A percentile compares a stretch with the other conserved stretches of the same genome.
Evolutionary conservation across 30 jellyfish, hydroid and myxozoan species (phyloP).

Genomic region (Aurelia sp.): DNA sequence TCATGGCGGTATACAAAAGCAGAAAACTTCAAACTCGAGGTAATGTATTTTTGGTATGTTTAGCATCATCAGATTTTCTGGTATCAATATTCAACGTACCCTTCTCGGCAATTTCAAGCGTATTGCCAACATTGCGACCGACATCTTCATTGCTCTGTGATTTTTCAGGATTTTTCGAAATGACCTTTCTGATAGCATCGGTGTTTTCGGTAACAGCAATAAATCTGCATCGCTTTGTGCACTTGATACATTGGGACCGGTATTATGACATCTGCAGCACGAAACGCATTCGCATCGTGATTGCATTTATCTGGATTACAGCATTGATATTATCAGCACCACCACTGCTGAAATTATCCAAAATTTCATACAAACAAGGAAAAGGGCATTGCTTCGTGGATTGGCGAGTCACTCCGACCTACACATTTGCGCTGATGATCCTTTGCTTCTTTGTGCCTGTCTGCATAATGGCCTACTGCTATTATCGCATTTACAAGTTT

Average conservation of each 20-base stretch:
- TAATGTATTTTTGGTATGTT: slow-evolving; percentile 17
- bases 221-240: slow-evolving; percentile 39
- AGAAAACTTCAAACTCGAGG: slow-evolving; percentile 45
- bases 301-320: slow-evolving; percentile 11
- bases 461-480: slow-evolving; percentile 11
- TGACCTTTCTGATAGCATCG: slow-evolving; percentile 47
- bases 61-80: slow-evolving; percentile 42
- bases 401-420: slow-evolving; percentile 40
- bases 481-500: slow-evolving; percentile 5
- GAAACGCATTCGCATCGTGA: not conserved
- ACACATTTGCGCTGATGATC: slow-evolving; percentile 37
- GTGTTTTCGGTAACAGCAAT: slow-evolving; percentile 60
- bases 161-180: slow-evolving; percentile 37
- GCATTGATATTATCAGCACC: slow-evolving; percentile 26
- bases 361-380: slow-evolving; percentile 24
- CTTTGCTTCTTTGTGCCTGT: slow-evolving; percentile 42
- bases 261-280: slow-evolving; percentile 21
- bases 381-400: slow-evolving; percentile 58
- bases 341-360: slow-evolving; percentile 27
- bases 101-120: slow-evolving; percentile 23
- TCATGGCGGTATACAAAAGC: slow-evolving; percentile 19
- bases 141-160: slow-evolving; percentile 2
- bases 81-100: slow-evolving; percentile 50
- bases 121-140: slow-evolving; percentile 16
- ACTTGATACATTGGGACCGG: slow-evolving; percentile 35